phyloP scores from a whole-genome alignment of 2,797 vertebrate species.

The Toxotes lorentzi region DNA sequence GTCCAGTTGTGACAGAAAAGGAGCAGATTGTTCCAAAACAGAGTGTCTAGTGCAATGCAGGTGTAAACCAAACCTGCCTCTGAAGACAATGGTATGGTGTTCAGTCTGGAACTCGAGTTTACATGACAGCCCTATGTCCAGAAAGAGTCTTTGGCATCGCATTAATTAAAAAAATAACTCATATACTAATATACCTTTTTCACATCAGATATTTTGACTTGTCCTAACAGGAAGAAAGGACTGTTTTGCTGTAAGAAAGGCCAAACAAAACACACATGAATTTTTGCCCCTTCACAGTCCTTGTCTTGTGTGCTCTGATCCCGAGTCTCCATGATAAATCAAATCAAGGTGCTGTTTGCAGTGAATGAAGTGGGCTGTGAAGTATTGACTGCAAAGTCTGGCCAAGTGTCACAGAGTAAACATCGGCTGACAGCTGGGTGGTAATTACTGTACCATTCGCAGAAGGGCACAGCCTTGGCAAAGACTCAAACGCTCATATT shows the following conservation, averaged over 20 bases:
- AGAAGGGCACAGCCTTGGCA: conserved; percentile 47
- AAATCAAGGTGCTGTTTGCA: conserved; percentile 61
- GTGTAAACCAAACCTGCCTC: conserved; percentile 19
- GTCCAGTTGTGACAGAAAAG: conserved; percentile 8
- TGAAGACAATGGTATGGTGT: neutral
- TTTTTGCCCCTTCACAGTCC: conserved; percentile 4
- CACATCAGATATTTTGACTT: conserved; percentile 13
- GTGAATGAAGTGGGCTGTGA: conserved; percentile 65
- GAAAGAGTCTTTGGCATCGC: neutral
- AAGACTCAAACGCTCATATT: conserved; percentile 42
- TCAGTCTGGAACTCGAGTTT: neutral
- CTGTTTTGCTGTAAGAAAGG: neutral
- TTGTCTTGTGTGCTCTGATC: conserved; percentile 26
- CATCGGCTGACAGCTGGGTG: conserved; percentile 51
- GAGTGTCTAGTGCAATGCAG: conserved; percentile 8
- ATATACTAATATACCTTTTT: neutral
- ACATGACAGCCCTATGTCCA: neutral
- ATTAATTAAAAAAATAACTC: conserved; percentile 2
- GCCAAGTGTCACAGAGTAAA: conserved; percentile 53
- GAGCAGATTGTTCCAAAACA: conserved; percentile 8
- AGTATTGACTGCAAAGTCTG: conserved; percentile 61
- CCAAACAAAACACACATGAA: neutral
- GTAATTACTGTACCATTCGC: conserved; percentile 55
- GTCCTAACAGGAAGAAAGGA: neutral
- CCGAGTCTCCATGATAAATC: conserved; percentile 36